Conservation (phyloP, 2,113 vertebrate species). For the Oreochromis spilurus region DNA sequence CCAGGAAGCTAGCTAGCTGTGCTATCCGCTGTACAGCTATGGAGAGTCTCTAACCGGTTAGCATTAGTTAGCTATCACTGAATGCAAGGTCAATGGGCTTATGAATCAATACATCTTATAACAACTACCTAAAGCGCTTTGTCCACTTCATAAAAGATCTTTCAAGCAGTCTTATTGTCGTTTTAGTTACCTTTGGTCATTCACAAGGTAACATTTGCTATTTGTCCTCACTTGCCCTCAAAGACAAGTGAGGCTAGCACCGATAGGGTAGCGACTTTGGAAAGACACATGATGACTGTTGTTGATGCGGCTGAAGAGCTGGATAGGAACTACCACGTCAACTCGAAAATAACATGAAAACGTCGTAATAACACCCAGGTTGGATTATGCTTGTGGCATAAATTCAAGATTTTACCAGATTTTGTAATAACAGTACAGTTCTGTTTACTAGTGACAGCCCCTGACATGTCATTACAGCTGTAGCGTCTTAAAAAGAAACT, state of each 20-base stretch:
- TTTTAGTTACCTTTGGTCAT: not conserved
- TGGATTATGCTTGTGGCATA: not conserved
- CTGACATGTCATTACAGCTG: not conserved
- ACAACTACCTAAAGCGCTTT: fast-evolving
- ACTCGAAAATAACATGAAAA: not conserved
- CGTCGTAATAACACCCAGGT: not conserved
- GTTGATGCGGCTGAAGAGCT: not conserved
- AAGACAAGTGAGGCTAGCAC: not conserved
- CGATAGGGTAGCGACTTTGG: conserved; percentile 10
- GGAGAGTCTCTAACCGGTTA: not conserved
- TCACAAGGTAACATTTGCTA: not conserved
- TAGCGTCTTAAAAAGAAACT: not conserved
- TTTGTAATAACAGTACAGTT: not conserved
- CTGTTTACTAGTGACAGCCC: not conserved
- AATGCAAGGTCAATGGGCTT: conserved; percentile 58
- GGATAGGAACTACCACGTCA: not conserved
- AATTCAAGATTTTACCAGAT: not conserved
- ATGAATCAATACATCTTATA: not conserved
- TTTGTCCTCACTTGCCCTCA: conserved; percentile 20
- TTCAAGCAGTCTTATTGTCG: fast-evolving
- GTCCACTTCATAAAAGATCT: fast-evolving
- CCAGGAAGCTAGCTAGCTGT: not conserved
- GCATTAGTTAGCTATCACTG: conserved; percentile 12
- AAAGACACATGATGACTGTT: not conserved
- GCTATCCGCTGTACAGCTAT: too few species aligned